phyloP scores from a whole-genome alignment of 2,888 invertebrate genomes.

The Ormyrus nitidulus region DNA sequence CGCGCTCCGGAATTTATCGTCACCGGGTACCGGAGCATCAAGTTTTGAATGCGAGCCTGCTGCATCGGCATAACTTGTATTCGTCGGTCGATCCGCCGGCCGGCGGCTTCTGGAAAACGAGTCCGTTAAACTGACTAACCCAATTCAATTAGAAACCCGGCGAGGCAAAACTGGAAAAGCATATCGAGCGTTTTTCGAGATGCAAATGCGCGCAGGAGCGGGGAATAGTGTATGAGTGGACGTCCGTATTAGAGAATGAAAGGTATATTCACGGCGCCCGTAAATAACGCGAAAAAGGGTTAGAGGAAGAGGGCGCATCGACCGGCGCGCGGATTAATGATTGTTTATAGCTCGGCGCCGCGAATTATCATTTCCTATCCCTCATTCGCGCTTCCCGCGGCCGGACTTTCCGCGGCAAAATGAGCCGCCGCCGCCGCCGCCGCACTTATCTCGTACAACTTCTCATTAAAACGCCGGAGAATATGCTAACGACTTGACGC shows the following conservation, averaged over 20 bases:
- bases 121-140: too few relatives aligned
- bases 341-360: conserved; percentile 22
- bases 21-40: too few relatives aligned
- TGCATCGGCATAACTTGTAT: too few relatives aligned
- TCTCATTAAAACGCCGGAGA: conserved; percentile 45
- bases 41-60: too few relatives aligned
- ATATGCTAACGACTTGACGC: conserved; percentile 51
- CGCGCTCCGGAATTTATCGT: too few relatives aligned
- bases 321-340: conserved; percentile 27
- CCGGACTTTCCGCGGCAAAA: conserved; percentile 56
- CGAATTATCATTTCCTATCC: conserved; percentile 42
- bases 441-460: conserved; percentile 38
- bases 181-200: too few relatives aligned
- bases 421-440: conserved; percentile 19
- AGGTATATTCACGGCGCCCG: not conserved
- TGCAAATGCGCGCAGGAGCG: not conserved
- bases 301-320: not conserved
- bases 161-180: too few relatives aligned
- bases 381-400: conserved; percentile 29
- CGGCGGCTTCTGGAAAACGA: too few relatives aligned
- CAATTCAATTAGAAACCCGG: too few relatives aligned
- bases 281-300: conserved; percentile 3
- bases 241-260: conserved; percentile 3
- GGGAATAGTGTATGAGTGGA: not conserved
- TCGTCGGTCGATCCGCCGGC: too few relatives aligned